phyloP scores from a whole-genome alignment of 1,140 invertebrate species.

The Orchestia grillus region DNA sequence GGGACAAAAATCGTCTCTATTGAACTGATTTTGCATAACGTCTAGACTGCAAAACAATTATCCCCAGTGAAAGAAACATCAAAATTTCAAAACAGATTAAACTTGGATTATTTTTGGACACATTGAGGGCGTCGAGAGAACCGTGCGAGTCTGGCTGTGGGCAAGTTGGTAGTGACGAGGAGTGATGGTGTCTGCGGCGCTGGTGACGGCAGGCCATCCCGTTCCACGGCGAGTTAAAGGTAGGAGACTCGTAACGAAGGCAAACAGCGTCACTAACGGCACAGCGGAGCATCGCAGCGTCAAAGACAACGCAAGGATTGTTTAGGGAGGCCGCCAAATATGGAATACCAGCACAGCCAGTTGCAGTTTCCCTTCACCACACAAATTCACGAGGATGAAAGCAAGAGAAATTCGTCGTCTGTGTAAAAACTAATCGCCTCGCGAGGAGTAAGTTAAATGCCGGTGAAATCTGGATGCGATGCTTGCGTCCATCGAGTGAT shows the following conservation, averaged over 20 bases:
- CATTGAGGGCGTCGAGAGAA: not conserved
- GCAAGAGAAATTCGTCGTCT: not conserved
- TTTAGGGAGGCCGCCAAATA: slow-evolving; percentile 21
- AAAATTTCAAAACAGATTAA: not conserved
- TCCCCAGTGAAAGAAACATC: not conserved
- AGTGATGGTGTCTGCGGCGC: not conserved
- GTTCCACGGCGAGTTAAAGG: slow-evolving; percentile 13
- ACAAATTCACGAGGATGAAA: not conserved
- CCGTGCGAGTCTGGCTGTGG: not conserved
- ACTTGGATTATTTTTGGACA: not conserved
- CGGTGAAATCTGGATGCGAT: not conserved
- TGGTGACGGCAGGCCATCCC: not conserved
- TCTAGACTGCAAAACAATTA: not conserved
- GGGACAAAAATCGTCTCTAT: too few relatives aligned
- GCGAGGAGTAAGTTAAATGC: not conserved
- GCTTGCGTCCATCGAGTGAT: not conserved
- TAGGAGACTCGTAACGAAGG: slow-evolving; percentile 55
- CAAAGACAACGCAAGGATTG: slow-evolving; percentile 8
- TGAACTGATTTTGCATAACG: not conserved
- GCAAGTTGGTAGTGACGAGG: not conserved
- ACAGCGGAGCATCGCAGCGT: slow-evolving; percentile 15
- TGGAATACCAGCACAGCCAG: not conserved
- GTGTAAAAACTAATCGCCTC: not conserved
- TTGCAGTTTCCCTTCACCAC: not conserved
- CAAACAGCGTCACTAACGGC: slow-evolving; percentile 51